These are phyloP conservation scores for Parnassius smintheus DNA, from an alignment of 2,888 invertebrate species.

Conservation along the genomic window DNA sequence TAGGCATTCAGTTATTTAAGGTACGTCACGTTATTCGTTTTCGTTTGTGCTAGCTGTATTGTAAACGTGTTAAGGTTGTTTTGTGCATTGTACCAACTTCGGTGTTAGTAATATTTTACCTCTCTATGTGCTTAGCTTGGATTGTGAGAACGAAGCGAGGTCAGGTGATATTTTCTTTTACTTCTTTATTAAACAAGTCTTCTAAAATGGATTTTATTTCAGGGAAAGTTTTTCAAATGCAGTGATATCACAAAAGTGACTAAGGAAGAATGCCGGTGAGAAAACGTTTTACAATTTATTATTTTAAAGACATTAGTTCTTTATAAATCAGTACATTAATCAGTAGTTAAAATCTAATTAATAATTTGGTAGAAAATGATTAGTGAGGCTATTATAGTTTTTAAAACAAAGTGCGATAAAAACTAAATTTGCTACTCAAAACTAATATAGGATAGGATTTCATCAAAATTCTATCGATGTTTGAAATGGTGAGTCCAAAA, in stretches of 20 bases:
- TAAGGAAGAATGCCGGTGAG: slow-evolving; percentile 93
- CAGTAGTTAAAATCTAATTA: no score
- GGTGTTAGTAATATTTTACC: slow-evolving; percentile 28
- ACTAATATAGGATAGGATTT: no score
- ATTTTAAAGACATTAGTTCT: no score
- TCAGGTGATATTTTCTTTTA: slow-evolving; percentile 46
- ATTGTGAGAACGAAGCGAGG: slow-evolving; percentile 42
- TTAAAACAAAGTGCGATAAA: no score
- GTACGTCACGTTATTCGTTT: slow-evolving; percentile 78
- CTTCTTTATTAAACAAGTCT: slow-evolving; percentile 10
- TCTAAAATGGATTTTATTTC: slow-evolving; percentile 53
- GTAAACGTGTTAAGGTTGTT: slow-evolving; percentile 11
- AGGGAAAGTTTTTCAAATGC: slow-evolving; percentile 98
- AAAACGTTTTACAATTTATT: slow-evolving; percentile 37
- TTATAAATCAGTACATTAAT: no score
- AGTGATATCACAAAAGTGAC: slow-evolving; percentile 96
- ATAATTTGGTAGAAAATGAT: no score
- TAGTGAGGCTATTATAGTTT: no score
- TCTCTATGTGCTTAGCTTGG: slow-evolving; percentile 35
- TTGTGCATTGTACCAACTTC: slow-evolving; percentile 25
- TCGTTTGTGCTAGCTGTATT: slow-evolving; percentile 19
- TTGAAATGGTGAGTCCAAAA: no score
- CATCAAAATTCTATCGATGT: no score
- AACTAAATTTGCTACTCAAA: accelerated
- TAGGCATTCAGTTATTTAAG: slow-evolving; percentile 99